Percentiles rank a stretch among this genome's conserved stretches.
Conservation (phyloP, 2,113 vertebrate genomes). For the Lycocorax pyrrhopterus region DNA sequence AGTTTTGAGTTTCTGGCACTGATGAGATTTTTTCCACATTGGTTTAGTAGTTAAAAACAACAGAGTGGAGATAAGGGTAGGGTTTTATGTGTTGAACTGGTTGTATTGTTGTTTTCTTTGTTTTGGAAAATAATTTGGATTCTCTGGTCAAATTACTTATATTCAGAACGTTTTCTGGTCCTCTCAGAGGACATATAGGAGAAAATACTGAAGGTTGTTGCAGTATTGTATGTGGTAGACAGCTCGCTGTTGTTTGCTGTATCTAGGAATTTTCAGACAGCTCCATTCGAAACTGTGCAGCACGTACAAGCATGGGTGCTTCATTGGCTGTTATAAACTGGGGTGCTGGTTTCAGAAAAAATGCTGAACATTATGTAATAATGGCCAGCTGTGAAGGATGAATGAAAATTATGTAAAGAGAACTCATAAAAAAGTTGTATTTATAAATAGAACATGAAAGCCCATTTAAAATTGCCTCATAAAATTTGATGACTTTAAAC, state of each 20-base stretch:
- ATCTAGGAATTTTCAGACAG: slow-evolving; percentile 24
- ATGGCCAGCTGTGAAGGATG: not conserved
- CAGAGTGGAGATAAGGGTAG: not conserved
- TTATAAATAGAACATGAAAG: slow-evolving; percentile 43
- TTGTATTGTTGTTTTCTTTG: not conserved
- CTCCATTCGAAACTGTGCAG: not conserved
- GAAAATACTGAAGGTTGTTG: slow-evolving; percentile 1
- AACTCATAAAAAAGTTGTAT: slow-evolving; percentile 29
- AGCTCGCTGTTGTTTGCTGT: not conserved
- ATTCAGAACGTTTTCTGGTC: slow-evolving; percentile 8
- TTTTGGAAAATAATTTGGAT: not conserved
- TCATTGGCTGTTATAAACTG: slow-evolving; percentile 21
- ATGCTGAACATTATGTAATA: not conserved
- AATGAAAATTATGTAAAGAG: slow-evolving; percentile 15
- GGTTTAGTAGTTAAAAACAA: not conserved
- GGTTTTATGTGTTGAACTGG: not conserved
- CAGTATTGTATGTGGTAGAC: not conserved
- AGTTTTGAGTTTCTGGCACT: not conserved
- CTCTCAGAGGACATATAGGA: slow-evolving; percentile 9
- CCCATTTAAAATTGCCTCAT: slow-evolving; percentile 16
- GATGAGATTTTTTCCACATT: not conserved
- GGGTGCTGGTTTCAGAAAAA: not conserved
- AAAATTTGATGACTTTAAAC: slow-evolving; percentile 22
- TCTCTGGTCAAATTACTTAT: not conserved
- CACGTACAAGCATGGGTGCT: not conserved